These are phyloP conservation scores for Holcopasites calliopsidis DNA, from an alignment of 1,140 invertebrate genomes.

Conservation along the genomic window DNA sequence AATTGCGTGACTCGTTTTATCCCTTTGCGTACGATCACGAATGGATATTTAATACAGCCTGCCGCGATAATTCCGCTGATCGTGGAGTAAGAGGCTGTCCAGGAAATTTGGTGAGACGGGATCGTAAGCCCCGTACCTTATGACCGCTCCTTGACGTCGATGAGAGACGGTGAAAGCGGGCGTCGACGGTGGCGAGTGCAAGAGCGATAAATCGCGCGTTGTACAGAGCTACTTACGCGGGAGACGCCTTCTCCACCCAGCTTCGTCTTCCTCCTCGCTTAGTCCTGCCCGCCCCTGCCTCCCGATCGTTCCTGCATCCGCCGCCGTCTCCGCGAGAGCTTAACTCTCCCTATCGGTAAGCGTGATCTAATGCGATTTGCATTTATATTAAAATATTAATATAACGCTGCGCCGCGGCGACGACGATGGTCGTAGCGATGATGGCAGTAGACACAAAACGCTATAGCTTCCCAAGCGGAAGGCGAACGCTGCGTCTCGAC, in stretches of 20 bases:
- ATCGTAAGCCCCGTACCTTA: slow-evolving; percentile 54
- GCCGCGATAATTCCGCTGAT: not conserved
- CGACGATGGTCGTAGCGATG: slow-evolving; percentile 14
- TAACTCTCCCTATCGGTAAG: slow-evolving; percentile 67
- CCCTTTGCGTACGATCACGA: too few relatives aligned
- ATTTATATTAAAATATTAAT: slow-evolving; percentile 77
- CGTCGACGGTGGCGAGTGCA: slow-evolving; percentile 16
- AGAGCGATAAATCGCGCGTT: slow-evolving; percentile 42
- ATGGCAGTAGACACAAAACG: too few relatives aligned
- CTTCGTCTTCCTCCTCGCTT: slow-evolving; percentile 28
- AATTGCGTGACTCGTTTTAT: too few relatives aligned
- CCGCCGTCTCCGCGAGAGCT: slow-evolving; percentile 11
- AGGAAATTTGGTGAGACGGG: slow-evolving; percentile 49
- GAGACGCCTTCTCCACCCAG: not conserved
- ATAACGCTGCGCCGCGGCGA: slow-evolving; percentile 51
- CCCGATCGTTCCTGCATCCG: slow-evolving; percentile 3
- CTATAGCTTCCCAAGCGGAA: too few relatives aligned
- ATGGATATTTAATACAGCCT: slow-evolving; percentile 1
- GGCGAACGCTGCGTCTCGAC: too few relatives aligned
- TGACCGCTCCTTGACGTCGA: slow-evolving; percentile 57
- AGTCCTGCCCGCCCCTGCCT: not conserved
- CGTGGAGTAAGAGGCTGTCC: not conserved
- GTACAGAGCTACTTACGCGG: slow-evolving; percentile 44
- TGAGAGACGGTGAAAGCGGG: slow-evolving; percentile 2
- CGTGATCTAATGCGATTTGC: slow-evolving; percentile 74